Base-by-base conservation (phyloP, 2,797 vertebrate genomes). In the Phrynocephalus guinanensis region DNA sequence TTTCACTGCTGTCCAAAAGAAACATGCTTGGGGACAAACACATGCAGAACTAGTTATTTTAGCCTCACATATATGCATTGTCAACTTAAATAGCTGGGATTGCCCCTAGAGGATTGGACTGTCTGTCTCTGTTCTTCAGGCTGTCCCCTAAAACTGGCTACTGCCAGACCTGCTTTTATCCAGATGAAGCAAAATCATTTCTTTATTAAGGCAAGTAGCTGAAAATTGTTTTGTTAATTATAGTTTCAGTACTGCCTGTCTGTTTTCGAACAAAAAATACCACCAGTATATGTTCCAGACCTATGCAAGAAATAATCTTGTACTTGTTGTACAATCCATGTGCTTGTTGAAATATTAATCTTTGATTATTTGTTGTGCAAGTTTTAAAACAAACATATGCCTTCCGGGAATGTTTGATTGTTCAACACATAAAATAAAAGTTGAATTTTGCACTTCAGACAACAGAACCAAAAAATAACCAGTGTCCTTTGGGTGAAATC, bases 201-300 rank as follows among this genome's bases (percentile, higher is more conserved):
- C 87, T 63, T 93, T 79, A 82, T 95, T 95, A 93, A 71, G 81
- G 93, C 84, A 89, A 94, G 78, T 71, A 89, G 7, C 77, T 73
- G 79, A 76, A 38, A 91, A 92, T 85, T 4, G 0, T 44, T 13
- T 80, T 73, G 4, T 83, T 93, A 93, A 93, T 91, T 86, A 93
- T 90, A 71, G 89, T 18, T 92, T 82, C 92, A 91, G 84, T 84
- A 86, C 78, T 71, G 89, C 5, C 15, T 92, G 33, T 85, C 15
- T 92, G 33, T 85, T 84, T 88, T 79, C 48, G 60, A 89, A 91
- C 88, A 15, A 90, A 90, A 83, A 72, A 56, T 50, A 84, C 76
- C 38, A 87, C 88, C 86, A 82, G n/a, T 56, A n/a, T 33, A 93
- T 90, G 79, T 10, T 2, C 89, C 82, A 84, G 0, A 85, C 4